phyloP scores from a whole-genome alignment of 2,888 invertebrate genomes.

The Deilephila porcellus region DNA sequence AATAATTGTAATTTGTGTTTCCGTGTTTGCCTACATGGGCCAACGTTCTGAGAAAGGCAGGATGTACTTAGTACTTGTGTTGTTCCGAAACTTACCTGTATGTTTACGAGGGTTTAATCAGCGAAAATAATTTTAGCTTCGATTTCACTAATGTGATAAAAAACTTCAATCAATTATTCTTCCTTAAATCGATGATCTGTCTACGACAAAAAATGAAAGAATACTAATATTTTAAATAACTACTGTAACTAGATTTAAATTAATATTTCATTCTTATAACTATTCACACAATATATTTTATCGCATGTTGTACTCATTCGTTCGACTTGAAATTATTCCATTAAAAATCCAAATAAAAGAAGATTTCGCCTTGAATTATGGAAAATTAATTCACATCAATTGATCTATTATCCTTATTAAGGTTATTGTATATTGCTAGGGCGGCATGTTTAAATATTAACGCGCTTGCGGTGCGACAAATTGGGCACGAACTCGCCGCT shows the following conservation, averaged over 20 bases:
- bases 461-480: constrained; percentile 69
- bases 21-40: constrained; percentile 35
- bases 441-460: constrained; percentile 62
- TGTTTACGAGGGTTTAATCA: background rate
- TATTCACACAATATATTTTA: too few species aligned
- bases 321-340: background rate
- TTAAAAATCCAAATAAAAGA: background rate
- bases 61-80: background rate
- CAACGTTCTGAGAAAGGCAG: background rate
- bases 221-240: too few species aligned
- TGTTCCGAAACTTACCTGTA: background rate
- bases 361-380: background rate
- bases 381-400: background rate
- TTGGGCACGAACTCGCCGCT: constrained; percentile 72
- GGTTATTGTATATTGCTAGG: background rate
- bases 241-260: too few species aligned
- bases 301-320: too few species aligned
- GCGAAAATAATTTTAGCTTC: background rate
- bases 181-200: too few species aligned
- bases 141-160: background rate
- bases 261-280: too few species aligned
- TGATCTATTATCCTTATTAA: constrained; percentile 13
- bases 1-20: constrained; percentile 30
- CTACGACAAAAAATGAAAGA: too few species aligned
- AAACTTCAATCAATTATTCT: too few species aligned